Conservation (phyloP, 2,797 vertebrate species). For the Champsocephalus gunnari region DNA sequence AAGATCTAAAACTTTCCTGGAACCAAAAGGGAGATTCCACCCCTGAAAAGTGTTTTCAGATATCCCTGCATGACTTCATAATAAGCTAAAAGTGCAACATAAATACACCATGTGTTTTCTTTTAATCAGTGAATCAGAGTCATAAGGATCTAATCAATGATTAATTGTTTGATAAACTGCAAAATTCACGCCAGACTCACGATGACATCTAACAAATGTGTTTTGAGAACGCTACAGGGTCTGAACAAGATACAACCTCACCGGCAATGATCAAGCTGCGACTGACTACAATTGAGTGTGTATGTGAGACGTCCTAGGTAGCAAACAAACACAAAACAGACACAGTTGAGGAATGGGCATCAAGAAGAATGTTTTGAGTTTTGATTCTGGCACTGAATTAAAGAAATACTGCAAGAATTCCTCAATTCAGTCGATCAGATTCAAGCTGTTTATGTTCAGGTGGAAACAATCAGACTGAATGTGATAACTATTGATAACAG, state of each 20-base stretch:
- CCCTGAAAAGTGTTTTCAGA: no score
- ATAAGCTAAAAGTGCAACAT: constrained; percentile 5
- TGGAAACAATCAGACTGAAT: constrained; percentile 19
- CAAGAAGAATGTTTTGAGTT: constrained; percentile 41
- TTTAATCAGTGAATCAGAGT: background rate
- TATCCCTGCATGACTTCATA: constrained; percentile 13
- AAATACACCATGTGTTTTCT: constrained; percentile 6
- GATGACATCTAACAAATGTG: background rate
- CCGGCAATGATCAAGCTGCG: no score
- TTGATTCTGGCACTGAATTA: constrained; percentile 38
- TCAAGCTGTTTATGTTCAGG: constrained; percentile 31
- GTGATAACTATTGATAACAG: constrained; percentile 38
- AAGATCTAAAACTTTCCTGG: no score
- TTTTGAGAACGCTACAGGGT: no score
- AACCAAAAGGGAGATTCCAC: no score
- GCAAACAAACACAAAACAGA: constrained; percentile 22
- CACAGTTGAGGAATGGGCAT: constrained; percentile 1
- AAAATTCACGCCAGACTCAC: background rate
- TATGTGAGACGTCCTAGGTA: background rate
- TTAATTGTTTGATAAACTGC: background rate
- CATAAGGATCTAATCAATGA: constrained; percentile 13
- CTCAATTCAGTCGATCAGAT: constrained; percentile 33
- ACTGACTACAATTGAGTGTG: no score
- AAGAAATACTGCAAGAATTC: constrained; percentile 28
- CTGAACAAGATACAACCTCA: no score